Percentiles rank a stretch among this genome's conserved stretches.
Conservation (phyloP, 2,797 vertebrate species). For the Chelonia mydas region DNA sequence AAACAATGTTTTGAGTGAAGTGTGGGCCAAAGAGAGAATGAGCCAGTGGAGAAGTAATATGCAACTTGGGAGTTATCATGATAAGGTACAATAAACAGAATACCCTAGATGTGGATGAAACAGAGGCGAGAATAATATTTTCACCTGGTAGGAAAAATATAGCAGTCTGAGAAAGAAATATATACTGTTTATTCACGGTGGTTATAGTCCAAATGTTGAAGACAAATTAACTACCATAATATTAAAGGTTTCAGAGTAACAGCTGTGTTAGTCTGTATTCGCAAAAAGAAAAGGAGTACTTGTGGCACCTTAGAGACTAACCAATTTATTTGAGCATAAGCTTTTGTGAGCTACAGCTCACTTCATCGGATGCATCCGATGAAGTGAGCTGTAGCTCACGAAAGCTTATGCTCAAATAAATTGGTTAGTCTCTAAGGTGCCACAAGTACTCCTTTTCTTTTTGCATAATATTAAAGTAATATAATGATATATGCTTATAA, state of each 20-base stretch:
- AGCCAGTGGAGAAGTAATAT: not conserved
- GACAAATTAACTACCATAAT: not conserved
- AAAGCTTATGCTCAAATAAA: too few relatives aligned
- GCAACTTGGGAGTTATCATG: not conserved
- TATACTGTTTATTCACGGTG: not conserved
- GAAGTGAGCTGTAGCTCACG: too few relatives aligned
- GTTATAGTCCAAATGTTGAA: not conserved
- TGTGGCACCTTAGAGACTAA: too few relatives aligned
- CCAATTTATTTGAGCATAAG: too few relatives aligned
- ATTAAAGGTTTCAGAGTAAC: not conserved
- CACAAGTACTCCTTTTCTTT: too few relatives aligned
- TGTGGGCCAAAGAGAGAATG: not conserved
- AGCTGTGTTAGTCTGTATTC: too few relatives aligned
- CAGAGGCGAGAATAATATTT: not conserved
- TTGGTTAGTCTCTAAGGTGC: too few relatives aligned
- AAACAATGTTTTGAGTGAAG: not conserved
- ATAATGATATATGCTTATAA: not conserved
- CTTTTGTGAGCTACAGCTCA: too few relatives aligned
- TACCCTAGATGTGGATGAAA: not conserved
- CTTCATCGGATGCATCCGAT: too few relatives aligned
- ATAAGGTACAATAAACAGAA: not conserved
- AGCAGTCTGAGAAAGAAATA: fast-evolving
- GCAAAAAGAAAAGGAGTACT: too few relatives aligned
- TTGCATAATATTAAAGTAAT: not conserved
- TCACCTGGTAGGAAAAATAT: not conserved